Percentiles rank a stretch among this genome's conserved stretches.
Evolutionary conservation across 2,113 vertebrate genomes (phyloP).

Genomic region (Thunnus maccoyii): DNA sequence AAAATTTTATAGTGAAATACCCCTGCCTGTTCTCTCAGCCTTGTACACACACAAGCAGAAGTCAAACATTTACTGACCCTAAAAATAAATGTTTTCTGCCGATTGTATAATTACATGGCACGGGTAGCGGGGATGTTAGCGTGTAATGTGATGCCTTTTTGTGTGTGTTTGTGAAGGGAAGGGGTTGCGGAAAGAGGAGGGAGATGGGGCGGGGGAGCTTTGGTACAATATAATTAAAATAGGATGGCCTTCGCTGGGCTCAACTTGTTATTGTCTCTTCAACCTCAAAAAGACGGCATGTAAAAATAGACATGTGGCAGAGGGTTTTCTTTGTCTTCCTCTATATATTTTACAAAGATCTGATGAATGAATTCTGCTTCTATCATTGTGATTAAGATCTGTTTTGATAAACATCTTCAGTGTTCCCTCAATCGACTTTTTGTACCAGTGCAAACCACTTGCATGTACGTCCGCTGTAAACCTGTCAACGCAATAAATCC

Average conservation of each 20-base stretch:
- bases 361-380: slow-evolving; percentile 24
- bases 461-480: slow-evolving; percentile 52
- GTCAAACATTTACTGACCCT: slow-evolving; percentile 83
- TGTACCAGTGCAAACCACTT: slow-evolving; percentile 42
- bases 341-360: slow-evolving; percentile 34
- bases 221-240: slow-evolving; percentile 84
- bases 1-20: slow-evolving; percentile 77
- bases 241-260: slow-evolving; percentile 77
- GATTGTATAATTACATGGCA: slow-evolving; percentile 84
- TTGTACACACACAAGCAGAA: slow-evolving; percentile 48
- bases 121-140: slow-evolving; percentile 66
- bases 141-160: slow-evolving; percentile 79
- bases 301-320: slow-evolving; percentile 71
- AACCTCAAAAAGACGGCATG: slow-evolving; percentile 72
- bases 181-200: slow-evolving; percentile 80
- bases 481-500: slow-evolving; percentile 62
- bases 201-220: slow-evolving; percentile 68
- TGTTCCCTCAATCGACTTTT: slow-evolving; percentile 33
- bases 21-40: slow-evolving; percentile 60
- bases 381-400: no score
- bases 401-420: background rate
- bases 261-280: slow-evolving; percentile 82
- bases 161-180: slow-evolving; percentile 82
- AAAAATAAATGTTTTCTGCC: slow-evolving; percentile 85
- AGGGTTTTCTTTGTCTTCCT: slow-evolving; percentile 40